Percentiles rank a stretch among this genome's conserved stretches.
Evolutionary conservation across 2,797 vertebrate species (phyloP).

Genomic region (Cercopithecus mitis): DNA sequence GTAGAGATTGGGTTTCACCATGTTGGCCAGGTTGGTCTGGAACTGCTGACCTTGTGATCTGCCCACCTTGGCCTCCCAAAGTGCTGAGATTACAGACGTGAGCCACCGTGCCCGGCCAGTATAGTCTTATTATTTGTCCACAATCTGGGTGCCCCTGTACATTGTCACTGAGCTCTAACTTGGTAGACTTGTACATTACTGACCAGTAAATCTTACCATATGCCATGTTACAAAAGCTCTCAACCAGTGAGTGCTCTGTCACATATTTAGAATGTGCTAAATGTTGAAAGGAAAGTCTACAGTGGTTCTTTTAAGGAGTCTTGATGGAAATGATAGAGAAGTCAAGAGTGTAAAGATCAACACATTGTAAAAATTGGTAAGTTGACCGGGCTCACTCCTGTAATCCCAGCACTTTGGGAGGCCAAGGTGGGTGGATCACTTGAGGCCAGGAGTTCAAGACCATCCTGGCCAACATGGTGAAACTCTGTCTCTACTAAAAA

Average conservation of each 20-base stretch:
- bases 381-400: not conserved
- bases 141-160: not conserved
- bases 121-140: not conserved
- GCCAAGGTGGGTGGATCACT: no score
- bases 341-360: not conserved
- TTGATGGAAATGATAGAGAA: not conserved
- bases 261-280: not conserved
- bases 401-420: no score
- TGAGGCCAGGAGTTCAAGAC: no score
- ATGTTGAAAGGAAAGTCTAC: not conserved
- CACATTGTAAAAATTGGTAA: not conserved
- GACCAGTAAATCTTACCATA: not conserved
- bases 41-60: no score
- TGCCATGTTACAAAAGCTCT: not conserved
- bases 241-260: not conserved
- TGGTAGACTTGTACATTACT: not conserved
- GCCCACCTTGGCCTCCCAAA: no score
- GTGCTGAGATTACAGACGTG: no score
- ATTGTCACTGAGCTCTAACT: not conserved
- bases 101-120: not conserved
- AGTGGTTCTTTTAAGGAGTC: constrained; percentile 7
- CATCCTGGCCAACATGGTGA: no score
- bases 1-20: no score
- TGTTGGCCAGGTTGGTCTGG: no score
- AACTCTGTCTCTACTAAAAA: no score